A percentile compares a stretch with the other conserved stretches of the same genome.
phyloP scores from a whole-genome alignment of 2,888 invertebrate genomes.

The Hololepta plana region DNA sequence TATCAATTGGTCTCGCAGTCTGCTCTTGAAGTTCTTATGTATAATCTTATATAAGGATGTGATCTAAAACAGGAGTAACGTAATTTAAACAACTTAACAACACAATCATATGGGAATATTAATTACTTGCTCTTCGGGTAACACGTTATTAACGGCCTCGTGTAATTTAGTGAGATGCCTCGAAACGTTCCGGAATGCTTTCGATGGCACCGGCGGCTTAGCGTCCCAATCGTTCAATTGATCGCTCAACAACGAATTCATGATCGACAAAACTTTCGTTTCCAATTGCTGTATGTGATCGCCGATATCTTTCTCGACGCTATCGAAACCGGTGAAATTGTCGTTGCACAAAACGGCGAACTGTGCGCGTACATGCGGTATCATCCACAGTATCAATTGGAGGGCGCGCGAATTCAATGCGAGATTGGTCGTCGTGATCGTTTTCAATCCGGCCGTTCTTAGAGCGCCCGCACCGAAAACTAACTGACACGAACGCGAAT shows the following conservation, averaged over 20 bases:
- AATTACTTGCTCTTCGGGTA: constrained; percentile 58
- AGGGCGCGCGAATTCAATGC: constrained; percentile 71
- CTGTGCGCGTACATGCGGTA: constrained; percentile 52
- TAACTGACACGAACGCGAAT: constrained; percentile 79
- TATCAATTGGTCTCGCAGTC: constrained; percentile 63
- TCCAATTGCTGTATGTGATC: constrained; percentile 88
- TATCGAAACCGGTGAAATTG: constrained; percentile 39
- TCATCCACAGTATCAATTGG: constrained; percentile 62
- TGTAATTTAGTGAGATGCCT: constrained; percentile 80
- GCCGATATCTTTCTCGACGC: constrained; percentile 59
- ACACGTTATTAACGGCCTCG: constrained; percentile 72
- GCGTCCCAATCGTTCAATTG: constrained; percentile 84
- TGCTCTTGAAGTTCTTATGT: constrained; percentile 72
- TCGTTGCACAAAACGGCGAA: constrained; percentile 42
- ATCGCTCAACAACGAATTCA: constrained; percentile 64
- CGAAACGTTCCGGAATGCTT: constrained; percentile 71
- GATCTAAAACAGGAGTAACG: constrained; percentile 12
- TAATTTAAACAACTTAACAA: constrained; percentile 12
- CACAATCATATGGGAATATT: not conserved
- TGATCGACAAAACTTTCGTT: constrained; percentile 77
- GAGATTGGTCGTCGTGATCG: constrained; percentile 87
- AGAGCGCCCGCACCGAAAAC: constrained; percentile 94
- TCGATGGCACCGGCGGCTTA: constrained; percentile 86
- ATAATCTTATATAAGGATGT: constrained; percentile 39
- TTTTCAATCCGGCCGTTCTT: constrained; percentile 82